phyloP scores from a whole-genome alignment of 2,888 invertebrate species.

The Dicroscelio sp. region DNA sequence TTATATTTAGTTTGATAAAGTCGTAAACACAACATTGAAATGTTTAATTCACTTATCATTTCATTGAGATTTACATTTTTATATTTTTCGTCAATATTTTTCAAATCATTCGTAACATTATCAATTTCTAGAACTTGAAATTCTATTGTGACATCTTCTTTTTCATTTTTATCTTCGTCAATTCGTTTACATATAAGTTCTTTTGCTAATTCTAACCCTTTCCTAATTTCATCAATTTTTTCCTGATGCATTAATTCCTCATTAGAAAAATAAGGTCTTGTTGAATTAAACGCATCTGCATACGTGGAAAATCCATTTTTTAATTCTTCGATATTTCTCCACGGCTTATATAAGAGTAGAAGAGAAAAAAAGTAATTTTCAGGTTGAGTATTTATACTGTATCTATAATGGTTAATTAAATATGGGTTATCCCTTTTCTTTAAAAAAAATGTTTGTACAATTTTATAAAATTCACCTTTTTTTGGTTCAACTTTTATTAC shows the following conservation, averaged over 20 bases:
- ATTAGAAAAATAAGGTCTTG: constrained; percentile 27
- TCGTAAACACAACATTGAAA: too few species aligned
- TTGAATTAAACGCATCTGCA: constrained; percentile 80
- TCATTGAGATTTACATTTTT: constrained; percentile 29
- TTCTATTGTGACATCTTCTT: background rate
- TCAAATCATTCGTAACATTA: background rate
- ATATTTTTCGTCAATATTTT: constrained; percentile 10
- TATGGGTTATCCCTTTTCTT: constrained; percentile 82
- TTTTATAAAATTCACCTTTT: background rate
- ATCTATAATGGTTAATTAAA: constrained; percentile 86
- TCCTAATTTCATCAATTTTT: background rate
- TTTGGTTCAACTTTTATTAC: background rate
- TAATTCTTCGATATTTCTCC: constrained; percentile 82
- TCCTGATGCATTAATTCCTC: constrained; percentile 25
- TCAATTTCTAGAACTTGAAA: background rate
- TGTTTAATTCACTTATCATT: constrained; percentile 67
- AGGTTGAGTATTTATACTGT: constrained; percentile 82
- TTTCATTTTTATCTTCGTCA: background rate
- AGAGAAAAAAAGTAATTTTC: constrained; percentile 85
- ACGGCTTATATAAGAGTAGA: constrained; percentile 85
- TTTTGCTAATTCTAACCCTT: constrained; percentile 3
- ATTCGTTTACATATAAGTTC: background rate
- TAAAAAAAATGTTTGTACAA: background rate
- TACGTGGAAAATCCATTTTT: constrained; percentile 80
- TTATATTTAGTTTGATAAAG: too few species aligned